phyloP scores from a whole-genome alignment of 2,888 invertebrate species.

The Eustalomyia histrio region DNA sequence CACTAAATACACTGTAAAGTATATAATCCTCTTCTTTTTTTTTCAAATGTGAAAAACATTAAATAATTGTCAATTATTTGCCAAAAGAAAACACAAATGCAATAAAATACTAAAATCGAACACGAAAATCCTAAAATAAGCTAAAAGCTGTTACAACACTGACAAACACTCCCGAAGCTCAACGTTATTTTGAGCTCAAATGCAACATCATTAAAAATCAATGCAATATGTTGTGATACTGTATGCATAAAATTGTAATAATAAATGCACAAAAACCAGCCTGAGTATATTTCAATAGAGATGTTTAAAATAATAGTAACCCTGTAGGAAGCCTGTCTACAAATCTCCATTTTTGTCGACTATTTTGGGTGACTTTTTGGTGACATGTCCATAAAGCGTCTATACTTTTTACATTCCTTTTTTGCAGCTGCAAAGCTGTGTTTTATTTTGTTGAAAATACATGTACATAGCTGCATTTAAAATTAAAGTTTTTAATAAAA shows the following conservation, averaged over 20 bases:
- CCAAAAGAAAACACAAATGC: not conserved
- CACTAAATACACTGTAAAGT: slow-evolving; percentile 24
- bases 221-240: slow-evolving; percentile 39
- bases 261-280: slow-evolving; percentile 4
- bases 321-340: too few relatives aligned
- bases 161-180: too few relatives aligned
- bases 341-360: too few relatives aligned
- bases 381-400: too few relatives aligned
- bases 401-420: too few relatives aligned
- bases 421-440: too few relatives aligned
- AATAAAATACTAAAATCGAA: slow-evolving; percentile 5
- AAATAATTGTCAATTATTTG: slow-evolving; percentile 24
- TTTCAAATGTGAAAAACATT: not conserved
- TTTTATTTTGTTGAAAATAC: too few relatives aligned
- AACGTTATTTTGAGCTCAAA: slow-evolving; percentile 22
- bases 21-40: slow-evolving; percentile 40
- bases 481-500: too few relatives aligned
- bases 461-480: too few relatives aligned
- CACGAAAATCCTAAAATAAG: slow-evolving; percentile 5
- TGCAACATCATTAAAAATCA: slow-evolving; percentile 56
- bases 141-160: not conserved
- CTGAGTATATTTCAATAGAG: not conserved
- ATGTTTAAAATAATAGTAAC: slow-evolving; percentile 2
- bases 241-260: slow-evolving; percentile 23
- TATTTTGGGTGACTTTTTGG: too few relatives aligned